Conservation (phyloP, 1,140 invertebrate species). For the Pseudomyrmex cubaensis region DNA sequence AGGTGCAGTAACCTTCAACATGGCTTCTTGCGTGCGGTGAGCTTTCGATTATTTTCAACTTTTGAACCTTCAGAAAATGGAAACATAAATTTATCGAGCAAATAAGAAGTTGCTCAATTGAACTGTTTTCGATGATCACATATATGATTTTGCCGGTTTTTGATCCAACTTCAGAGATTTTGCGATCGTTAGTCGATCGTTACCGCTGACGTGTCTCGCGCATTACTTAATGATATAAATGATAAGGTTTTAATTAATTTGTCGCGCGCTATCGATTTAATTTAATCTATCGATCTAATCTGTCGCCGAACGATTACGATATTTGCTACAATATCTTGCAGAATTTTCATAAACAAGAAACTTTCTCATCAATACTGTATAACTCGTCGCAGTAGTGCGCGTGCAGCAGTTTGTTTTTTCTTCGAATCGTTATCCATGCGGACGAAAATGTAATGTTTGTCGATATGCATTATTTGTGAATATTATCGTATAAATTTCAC, state of each 20-base stretch:
- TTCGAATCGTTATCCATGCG: not conserved
- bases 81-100: conserved; percentile 18
- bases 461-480: not conserved
- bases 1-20: conserved; percentile 67
- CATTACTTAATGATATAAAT: conserved; percentile 61
- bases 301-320: conserved; percentile 38
- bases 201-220: conserved; percentile 72
- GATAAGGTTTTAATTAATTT: conserved; percentile 53
- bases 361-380: not conserved
- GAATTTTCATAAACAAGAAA: conserved; percentile 5
- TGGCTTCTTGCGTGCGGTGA: conserved; percentile 76
- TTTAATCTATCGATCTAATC: conserved; percentile 57
- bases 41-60: conserved; percentile 64
- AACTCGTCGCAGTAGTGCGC: not conserved
- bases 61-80: conserved; percentile 63
- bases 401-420: not conserved
- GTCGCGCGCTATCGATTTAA: conserved; percentile 4
- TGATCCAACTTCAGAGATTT: not conserved
- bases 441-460: conserved; percentile 50
- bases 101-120: not conserved
- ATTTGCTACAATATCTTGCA: not conserved
- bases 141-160: not conserved
- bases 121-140: not conserved
- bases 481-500: not conserved
- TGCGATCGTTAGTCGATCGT: conserved; percentile 6